phyloP scores from a whole-genome alignment of 2,113 vertebrate species.

The Microcebus jonahi region DNA sequence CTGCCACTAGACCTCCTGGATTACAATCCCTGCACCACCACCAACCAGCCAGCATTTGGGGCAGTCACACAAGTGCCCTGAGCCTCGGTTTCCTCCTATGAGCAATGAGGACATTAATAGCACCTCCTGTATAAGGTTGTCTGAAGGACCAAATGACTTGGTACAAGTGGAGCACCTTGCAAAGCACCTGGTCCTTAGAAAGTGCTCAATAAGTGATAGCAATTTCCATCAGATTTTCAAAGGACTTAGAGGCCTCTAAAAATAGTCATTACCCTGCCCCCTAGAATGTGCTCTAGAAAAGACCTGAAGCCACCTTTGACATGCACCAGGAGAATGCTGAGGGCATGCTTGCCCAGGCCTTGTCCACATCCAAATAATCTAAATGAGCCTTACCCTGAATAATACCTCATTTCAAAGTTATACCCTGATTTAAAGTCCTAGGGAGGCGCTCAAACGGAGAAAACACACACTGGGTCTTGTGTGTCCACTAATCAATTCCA shows the following conservation, averaged over 20 bases:
- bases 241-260: background rate
- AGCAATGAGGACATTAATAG: background rate
- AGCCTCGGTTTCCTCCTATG: background rate
- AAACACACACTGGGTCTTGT: background rate
- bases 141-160: background rate
- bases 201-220: background rate
- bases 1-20: background rate
- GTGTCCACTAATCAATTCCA: background rate
- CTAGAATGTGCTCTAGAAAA: background rate
- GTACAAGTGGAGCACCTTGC: background rate
- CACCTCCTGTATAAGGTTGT: background rate
- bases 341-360: background rate
- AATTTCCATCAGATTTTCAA: background rate
- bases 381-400: background rate
- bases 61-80: background rate
- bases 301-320: background rate
- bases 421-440: background rate
- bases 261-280: background rate
- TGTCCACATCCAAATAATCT: background rate
- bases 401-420: background rate
- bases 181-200: background rate
- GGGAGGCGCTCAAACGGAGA: background rate
- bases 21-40: background rate
- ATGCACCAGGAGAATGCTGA: background rate
- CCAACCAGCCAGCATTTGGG: background rate